Percentiles rank a stretch among this genome's conserved stretches.
phyloP scores from a whole-genome alignment of 2,888 invertebrate genomes.

The Macrosoma leucophasiata region DNA sequence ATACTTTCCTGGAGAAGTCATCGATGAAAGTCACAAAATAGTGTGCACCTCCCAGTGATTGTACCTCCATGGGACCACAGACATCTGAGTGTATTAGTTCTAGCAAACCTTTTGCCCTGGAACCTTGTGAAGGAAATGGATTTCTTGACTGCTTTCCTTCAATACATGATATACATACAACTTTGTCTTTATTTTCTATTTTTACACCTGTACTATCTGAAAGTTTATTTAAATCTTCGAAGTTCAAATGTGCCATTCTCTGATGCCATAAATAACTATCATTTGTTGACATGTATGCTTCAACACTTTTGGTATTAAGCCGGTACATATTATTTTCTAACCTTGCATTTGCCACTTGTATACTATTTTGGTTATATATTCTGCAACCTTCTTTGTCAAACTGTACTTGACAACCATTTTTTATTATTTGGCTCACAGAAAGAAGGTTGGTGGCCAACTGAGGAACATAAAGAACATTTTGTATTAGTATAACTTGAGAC shows the following conservation, averaged over 20 bases:
- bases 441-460: slow-evolving; percentile 25
- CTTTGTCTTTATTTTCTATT: background rate
- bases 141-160: slow-evolving; percentile 24
- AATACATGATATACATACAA: slow-evolving; percentile 19
- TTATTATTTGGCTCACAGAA: slow-evolving; percentile 26
- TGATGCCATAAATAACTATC: slow-evolving; percentile 22
- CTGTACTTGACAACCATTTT: slow-evolving; percentile 20
- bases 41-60: slow-evolving; percentile 22
- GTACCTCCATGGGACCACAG: slow-evolving; percentile 27
- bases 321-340: slow-evolving; percentile 8
- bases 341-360: slow-evolving; percentile 9
- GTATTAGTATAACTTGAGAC: slow-evolving; percentile 27
- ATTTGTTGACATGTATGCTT: background rate
- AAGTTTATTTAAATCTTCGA: slow-evolving; percentile 15
- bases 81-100: slow-evolving; percentile 24
- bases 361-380: background rate
- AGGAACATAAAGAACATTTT: slow-evolving; percentile 29
- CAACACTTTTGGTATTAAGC: slow-evolving; percentile 2
- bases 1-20: no score
- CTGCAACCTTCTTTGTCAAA: slow-evolving; percentile 21
- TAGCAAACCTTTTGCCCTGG: slow-evolving; percentile 15
- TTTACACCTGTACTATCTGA: slow-evolving; percentile 11
- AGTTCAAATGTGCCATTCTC: slow-evolving; percentile 17
- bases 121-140: slow-evolving; percentile 21
- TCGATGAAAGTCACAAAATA: slow-evolving; percentile 27